Evolutionary conservation across 2,888 invertebrate genomes (phyloP).

Genomic region (Tipula unca): DNA sequence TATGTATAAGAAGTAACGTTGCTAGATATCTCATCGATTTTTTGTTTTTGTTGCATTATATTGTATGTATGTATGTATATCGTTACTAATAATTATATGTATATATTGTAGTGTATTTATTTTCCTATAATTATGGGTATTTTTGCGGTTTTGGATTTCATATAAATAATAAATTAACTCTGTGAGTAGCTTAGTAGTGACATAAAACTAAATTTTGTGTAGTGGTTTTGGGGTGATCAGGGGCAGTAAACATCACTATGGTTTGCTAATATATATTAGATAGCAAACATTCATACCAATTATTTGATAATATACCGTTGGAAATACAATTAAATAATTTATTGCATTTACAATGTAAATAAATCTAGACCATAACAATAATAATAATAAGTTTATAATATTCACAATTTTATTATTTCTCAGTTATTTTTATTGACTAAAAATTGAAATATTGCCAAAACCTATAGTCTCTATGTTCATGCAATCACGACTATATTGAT

Average conservation of each 20-base stretch:
- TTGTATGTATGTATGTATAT: background rate
- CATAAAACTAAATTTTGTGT: background rate
- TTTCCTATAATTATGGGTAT: background rate
- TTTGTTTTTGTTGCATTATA: background rate
- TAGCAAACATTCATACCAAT: background rate
- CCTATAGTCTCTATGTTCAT: background rate
- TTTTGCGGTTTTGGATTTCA: background rate
- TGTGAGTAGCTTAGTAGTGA: background rate
- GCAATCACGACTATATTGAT: background rate
- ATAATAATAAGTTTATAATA: background rate
- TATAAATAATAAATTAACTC: too few relatives aligned
- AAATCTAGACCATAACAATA: background rate
- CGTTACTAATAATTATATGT: background rate
- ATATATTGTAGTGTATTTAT: background rate
- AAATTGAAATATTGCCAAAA: background rate
- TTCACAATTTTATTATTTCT: background rate
- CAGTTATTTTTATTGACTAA: background rate
- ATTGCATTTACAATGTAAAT: background rate
- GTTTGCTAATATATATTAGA: background rate
- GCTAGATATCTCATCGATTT: background rate
- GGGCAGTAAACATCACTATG: background rate
- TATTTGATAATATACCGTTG: background rate
- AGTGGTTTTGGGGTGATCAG: background rate
- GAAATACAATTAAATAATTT: background rate
- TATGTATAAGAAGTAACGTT: background rate